These are phyloP conservation scores for Nyctibius grandis DNA, from an alignment of 2,797 vertebrate species.

Conservation along the genomic window DNA sequence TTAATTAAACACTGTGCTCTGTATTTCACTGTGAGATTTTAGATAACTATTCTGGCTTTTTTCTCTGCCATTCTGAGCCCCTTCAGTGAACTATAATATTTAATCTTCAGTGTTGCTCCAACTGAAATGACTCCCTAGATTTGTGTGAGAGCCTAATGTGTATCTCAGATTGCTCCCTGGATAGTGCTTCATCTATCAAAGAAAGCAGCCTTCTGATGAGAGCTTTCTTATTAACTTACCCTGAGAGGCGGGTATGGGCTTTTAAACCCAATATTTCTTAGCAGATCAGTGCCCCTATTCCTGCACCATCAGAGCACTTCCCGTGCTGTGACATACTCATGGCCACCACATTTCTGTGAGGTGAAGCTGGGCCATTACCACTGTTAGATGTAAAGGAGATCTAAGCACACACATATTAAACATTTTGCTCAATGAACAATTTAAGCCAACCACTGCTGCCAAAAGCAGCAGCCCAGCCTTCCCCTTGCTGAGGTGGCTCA, in stretches of 20 bases:
- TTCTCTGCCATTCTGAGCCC: constrained; percentile 33
- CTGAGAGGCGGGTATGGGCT: background rate
- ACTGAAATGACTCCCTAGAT: constrained; percentile 34
- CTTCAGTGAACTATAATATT: constrained; percentile 39
- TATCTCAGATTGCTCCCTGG: constrained; percentile 47
- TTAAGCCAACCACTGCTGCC: background rate
- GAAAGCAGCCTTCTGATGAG: constrained; percentile 16
- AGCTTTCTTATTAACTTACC: constrained; percentile 1
- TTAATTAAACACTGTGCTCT: constrained; percentile 52
- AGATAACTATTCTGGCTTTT: constrained; percentile 62
- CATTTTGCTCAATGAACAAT: background rate
- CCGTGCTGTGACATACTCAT: background rate
- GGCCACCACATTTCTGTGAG: background rate
- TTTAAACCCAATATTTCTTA: background rate
- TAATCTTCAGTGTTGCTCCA: constrained; percentile 40
- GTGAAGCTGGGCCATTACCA: background rate
- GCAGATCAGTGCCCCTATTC: background rate
- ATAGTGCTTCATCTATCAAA: constrained; percentile 32
- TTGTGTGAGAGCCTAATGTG: constrained; percentile 31
- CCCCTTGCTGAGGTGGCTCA: background rate
- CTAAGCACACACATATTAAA: background rate
- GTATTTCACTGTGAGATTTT: background rate
- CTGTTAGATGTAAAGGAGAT: background rate
- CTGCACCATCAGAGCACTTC: background rate
- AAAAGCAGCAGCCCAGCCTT: background rate